Conservation (phyloP, 2,113 vertebrate genomes). For the Psophia crepitans region DNA sequence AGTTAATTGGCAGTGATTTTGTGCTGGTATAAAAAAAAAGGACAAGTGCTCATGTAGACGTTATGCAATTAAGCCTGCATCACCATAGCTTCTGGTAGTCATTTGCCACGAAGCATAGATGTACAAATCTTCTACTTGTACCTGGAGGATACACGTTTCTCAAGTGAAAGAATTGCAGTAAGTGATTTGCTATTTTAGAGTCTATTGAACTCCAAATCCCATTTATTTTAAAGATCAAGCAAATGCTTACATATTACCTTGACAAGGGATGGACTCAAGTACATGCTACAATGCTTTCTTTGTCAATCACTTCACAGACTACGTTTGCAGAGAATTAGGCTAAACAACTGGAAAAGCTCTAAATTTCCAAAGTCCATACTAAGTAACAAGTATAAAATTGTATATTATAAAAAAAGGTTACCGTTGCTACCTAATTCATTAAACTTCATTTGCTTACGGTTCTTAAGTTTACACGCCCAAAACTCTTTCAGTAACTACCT, state of each 20-base stretch:
- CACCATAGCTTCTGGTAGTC: fast-evolving
- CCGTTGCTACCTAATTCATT: neutral
- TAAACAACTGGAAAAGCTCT: neutral
- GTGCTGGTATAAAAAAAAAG: neutral
- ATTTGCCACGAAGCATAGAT: neutral
- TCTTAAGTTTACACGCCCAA: neutral
- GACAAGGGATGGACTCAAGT: neutral
- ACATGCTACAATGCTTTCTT: neutral
- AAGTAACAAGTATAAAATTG: neutral
- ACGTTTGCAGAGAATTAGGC: neutral
- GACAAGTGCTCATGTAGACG: neutral
- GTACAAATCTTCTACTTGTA: neutral
- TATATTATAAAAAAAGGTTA: neutral
- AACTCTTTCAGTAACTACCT: neutral
- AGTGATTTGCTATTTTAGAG: neutral
- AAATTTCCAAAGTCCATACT: neutral
- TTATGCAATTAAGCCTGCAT: neutral
- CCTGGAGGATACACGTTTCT: neutral
- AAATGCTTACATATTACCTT: neutral
- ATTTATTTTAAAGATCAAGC: neutral
- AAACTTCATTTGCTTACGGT: neutral
- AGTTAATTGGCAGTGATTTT: neutral
- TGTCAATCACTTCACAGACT: neutral
- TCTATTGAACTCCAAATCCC: neutral
- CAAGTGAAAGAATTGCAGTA: neutral